A percentile compares a stretch with the other conserved stretches of the same genome.
Evolutionary conservation across 1,140 invertebrate genomes (phyloP).

Genomic region (Lepidurus couesii): DNA sequence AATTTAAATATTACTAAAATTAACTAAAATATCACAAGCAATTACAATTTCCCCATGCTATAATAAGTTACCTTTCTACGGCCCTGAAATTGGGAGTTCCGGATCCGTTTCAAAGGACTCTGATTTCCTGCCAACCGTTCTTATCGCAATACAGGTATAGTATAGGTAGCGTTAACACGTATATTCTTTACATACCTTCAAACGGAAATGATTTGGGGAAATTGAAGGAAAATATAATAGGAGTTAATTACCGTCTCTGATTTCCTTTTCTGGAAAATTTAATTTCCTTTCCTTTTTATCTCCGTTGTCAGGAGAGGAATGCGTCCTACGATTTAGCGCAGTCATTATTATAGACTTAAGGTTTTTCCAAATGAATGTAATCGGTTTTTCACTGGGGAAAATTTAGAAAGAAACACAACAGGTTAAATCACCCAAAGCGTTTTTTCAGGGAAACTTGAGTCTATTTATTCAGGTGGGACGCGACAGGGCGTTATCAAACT

Average conservation of each 20-base stretch:
- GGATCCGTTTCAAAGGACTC: not conserved
- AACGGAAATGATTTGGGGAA: not conserved
- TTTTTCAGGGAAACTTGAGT: not conserved
- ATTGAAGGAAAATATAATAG: not conserved
- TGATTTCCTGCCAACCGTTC: constrained; percentile 1
- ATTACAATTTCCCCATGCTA: too few species aligned
- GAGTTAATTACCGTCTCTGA: not conserved
- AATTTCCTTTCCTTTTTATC: too few species aligned
- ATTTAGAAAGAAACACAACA: not conserved
- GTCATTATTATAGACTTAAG: not conserved
- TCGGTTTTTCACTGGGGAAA: not conserved
- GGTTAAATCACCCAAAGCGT: not conserved
- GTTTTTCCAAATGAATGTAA: not conserved
- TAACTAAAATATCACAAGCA: too few species aligned
- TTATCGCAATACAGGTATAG: not conserved
- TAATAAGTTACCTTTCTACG: too few species aligned
- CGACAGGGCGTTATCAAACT: not conserved
- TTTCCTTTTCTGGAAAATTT: too few species aligned
- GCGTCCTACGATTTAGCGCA: not conserved
- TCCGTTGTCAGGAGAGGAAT: too few species aligned
- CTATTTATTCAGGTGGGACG: not conserved
- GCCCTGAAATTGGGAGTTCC: too few species aligned
- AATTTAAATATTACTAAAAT: too few species aligned
- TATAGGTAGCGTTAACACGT: not conserved
- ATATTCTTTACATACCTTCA: not conserved